Conservation (phyloP, 2,797 vertebrate genomes). For the Gila robusta region DNA sequence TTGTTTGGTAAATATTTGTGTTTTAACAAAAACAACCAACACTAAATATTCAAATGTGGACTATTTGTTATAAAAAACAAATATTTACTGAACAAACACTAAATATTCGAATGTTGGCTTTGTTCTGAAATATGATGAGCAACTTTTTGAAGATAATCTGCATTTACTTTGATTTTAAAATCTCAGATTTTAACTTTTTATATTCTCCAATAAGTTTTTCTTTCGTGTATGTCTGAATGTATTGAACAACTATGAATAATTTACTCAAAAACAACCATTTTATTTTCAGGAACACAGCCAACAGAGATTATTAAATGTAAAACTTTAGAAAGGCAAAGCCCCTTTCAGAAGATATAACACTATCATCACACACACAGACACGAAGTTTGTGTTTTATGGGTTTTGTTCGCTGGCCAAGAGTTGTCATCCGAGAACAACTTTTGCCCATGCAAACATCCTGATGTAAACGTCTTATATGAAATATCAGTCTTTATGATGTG, state of each 20-base stretch:
- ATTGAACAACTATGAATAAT: not conserved
- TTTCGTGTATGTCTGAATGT: not conserved
- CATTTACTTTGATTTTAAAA: not conserved
- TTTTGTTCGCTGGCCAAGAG: not conserved
- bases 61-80: not conserved
- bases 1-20: too few species aligned
- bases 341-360: not conserved
- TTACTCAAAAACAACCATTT: not conserved
- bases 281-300: not conserved
- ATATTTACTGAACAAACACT: not conserved
- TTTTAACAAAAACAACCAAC: too few species aligned
- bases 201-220: not conserved
- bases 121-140: not conserved
- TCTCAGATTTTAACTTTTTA: not conserved
- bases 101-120: too few species aligned
- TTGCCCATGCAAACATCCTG: not conserved
- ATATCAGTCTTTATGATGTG: not conserved
- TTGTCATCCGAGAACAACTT: not conserved
- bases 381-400: too few species aligned
- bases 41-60: too few species aligned
- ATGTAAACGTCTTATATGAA: not conserved
- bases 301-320: not conserved
- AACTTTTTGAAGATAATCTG: too few species aligned
- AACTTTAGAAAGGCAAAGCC: not conserved
- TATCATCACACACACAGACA: not conserved